phyloP scores from a whole-genome alignment of 2,888 invertebrate genomes.

The Rapana venosa region DNA sequence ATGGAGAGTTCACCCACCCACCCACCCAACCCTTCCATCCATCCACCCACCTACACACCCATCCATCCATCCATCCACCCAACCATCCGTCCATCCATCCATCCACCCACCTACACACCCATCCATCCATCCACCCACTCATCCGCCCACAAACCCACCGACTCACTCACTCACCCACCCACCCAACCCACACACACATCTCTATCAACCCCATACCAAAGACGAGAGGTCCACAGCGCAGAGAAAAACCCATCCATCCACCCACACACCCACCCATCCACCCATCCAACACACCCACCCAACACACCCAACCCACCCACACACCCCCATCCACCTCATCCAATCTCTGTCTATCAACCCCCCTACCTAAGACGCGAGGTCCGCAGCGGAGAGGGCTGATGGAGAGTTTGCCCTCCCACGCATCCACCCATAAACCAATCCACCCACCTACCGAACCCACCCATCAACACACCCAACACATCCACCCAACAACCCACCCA shows the following conservation, averaged over 20 bases:
- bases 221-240: background rate
- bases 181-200: background rate
- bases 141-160: no score
- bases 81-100: no score
- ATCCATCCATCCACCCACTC: background rate
- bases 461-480: no score
- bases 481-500: no score
- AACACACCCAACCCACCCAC: no score
- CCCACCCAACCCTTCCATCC: background rate
- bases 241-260: background rate
- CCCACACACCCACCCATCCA: no score
- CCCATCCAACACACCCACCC: background rate
- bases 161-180: background rate
- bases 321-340: background rate
- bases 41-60: background rate
- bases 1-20: background rate
- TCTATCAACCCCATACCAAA: no score
- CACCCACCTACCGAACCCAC: no score
- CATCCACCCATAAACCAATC: background rate
- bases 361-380: no score
- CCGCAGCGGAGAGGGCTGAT: no score
- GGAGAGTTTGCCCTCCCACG: no score
- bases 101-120: background rate
- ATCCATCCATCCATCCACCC: background rate
- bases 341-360: no score